Base-by-base conservation (phyloP, 1,140 invertebrate species). In the Scaptomyza montana region DNA sequence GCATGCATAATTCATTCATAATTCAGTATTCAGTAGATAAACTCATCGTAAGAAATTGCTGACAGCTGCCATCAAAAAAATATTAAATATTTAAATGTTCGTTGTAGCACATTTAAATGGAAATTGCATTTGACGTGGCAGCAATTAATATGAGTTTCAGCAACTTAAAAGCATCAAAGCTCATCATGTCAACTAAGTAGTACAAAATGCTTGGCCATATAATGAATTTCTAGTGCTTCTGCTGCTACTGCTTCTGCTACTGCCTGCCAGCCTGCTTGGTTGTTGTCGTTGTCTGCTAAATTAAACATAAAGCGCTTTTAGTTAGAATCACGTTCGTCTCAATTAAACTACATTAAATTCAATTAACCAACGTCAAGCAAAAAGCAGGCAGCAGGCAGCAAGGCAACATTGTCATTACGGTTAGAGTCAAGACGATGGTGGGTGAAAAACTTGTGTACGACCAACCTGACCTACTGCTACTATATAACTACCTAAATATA, bases 261-360 rank as follows among this genome's bases (percentile, higher is more conserved):
- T 13, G 7, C 10, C 49, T 53, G 30, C 13, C 19, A 12, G 7
- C 10, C 49, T 53, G 30, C 13, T 12, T 41, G 60, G 54, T 21
- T 39, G 39, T 53, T 89, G 82, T 36, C 33, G 33, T 9, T 36
- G 33, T 36, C 84, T 80, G 79, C 62, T 89, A 89, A 89, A 89
- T 89, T 89, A 89, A 89, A 78, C 84, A 89, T 89, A 89, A 89
- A 89, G 73, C 84, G 80, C 84, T 89, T 89, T 89, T 89, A 89
- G 84, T 89, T 84, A 84, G 79, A 89, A 89, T 89, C 84, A 89
- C 79, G 84, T 89, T 89, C 84, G 89, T 90, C 87, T 90, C 87
- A 90, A 90, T 90, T 90, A 90, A 90, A 90, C 80, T 89, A 90
- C 87, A 90, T 90, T 87, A 90, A 90, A 90, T 90, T 90, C 79